A percentile compares a stretch with the other conserved stretches of the same genome.
Evolutionary conservation across 2,888 invertebrate genomes (phyloP).

Genomic region (Hirtodrosophila alboralis): DNA sequence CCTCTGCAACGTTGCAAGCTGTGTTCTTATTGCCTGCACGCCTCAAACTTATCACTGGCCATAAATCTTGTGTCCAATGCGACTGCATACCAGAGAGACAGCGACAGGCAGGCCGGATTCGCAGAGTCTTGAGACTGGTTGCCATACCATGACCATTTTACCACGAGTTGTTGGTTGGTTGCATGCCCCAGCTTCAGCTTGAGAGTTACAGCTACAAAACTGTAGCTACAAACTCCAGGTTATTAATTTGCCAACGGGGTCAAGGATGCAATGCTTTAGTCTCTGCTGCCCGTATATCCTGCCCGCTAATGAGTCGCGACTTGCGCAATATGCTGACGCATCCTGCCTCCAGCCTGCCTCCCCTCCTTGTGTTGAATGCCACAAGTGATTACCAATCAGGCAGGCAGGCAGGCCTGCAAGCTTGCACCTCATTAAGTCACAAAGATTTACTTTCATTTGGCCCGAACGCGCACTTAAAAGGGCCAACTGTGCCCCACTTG

Average conservation of each 20-base stretch:
- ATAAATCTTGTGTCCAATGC: constrained; percentile 73
- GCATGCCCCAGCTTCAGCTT: constrained; percentile 37
- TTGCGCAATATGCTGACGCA: constrained; percentile 58
- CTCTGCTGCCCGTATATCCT: constrained; percentile 20
- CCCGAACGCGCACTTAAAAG: constrained; percentile 56
- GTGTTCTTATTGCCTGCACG: constrained; percentile 78
- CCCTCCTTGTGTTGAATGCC: constrained; percentile 45
- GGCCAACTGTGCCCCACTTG: constrained; percentile 60
- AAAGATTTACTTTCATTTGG: constrained; percentile 71
- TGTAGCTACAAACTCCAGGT: constrained; percentile 37
- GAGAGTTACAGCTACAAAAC: constrained; percentile 10
- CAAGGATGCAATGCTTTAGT: constrained; percentile 69
- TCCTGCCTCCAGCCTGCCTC: constrained; percentile 12
- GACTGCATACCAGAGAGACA: constrained; percentile 61
- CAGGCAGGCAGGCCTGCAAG: constrained; percentile 24
- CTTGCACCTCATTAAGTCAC: constrained; percentile 43
- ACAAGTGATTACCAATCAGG: constrained; percentile 73
- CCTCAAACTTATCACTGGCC: constrained; percentile 80
- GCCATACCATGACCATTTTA: constrained; percentile 76
- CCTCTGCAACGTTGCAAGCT: constrained; percentile 38
- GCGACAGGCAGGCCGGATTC: constrained; percentile 53
- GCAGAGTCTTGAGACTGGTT: constrained; percentile 57
- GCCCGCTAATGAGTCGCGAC: constrained; percentile 62
- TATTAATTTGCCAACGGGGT: constrained; percentile 69
- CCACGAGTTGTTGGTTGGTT: no score